Base-by-base conservation (phyloP, 2,797 vertebrate species). In the Artibeus jamaicensis region DNA sequence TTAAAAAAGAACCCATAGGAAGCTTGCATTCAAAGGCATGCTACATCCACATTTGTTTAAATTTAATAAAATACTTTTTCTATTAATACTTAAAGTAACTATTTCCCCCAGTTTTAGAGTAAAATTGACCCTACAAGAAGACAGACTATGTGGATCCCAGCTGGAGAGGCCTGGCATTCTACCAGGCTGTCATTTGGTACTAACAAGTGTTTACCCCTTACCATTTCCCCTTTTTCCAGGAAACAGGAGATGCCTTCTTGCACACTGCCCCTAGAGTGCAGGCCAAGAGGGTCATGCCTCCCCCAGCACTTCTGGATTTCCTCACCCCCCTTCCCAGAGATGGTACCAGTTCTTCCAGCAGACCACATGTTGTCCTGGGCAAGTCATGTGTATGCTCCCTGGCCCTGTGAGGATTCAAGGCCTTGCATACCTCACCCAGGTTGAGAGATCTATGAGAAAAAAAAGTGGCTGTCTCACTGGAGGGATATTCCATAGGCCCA, bases 121-220 rank as follows among this genome's bases (percentile, higher is more conserved):
- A 81, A 90, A 96, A 94, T 29, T 76, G 32, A 79, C 44, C 50
- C 26, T 87, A 86, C 11, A 19, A 22, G 71, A 94, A 92, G 50
- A 96, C 5, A 88, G 34, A 37, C 32, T 93, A 9, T 78, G 53
- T 9, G 34, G 14, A 55, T 71, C 46, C n/a, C 65, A 87, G 37
- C 53, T 83, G 24, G 53, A 91, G 79, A 88, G 2, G 70, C 34
- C 78, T 78, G 74, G 32, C 22, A 5, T 79, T 62, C 39, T 73
- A 57, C 67, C 50, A 50, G 34, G 32, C 53, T 92, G 37, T 16
- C 24, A 50, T 50, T 89, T 32, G 7, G 18, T 37, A 73, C 65
- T 50, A 24, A 83, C 22, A 74, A 34, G 46, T 37, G 24, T 21
- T 62, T 10, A 22, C 34, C 2, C 4, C 39, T 44, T 12, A 22